A percentile compares a stretch with the other conserved stretches of the same genome.
Conservation (phyloP, 2,113 vertebrate genomes). For the Bolborhynchus lineola region DNA sequence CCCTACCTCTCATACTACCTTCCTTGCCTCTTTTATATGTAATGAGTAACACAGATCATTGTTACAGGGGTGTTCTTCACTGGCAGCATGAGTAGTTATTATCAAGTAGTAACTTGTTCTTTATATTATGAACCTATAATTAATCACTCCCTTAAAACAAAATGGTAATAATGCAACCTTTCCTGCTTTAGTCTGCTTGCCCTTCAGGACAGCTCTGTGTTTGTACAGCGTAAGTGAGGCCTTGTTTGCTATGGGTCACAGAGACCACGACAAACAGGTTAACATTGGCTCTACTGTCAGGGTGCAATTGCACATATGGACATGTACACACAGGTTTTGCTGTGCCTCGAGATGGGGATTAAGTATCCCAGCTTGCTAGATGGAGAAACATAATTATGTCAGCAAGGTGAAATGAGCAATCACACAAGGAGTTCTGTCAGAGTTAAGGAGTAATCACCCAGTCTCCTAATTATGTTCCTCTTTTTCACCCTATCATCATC, state of each 20-base stretch:
- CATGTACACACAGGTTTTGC: background rate
- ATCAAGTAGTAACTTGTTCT: background rate
- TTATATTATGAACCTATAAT: background rate
- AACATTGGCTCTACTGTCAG: background rate
- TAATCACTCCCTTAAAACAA: background rate
- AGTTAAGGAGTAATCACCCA: background rate
- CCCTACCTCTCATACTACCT: conserved; percentile 64
- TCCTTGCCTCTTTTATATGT: conserved; percentile 9
- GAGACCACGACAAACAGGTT: background rate
- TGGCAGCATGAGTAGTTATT: background rate
- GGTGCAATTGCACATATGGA: background rate
- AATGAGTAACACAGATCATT: background rate
- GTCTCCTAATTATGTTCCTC: background rate
- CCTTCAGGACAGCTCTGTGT: background rate
- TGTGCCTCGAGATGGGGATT: background rate
- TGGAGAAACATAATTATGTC: background rate
- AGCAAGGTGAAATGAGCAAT: background rate
- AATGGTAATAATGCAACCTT: background rate
- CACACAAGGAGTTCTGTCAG: background rate
- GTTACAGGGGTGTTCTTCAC: background rate
- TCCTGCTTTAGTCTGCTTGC: background rate
- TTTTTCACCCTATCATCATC: accelerated
- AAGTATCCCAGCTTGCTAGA: background rate
- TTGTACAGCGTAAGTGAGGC: background rate
- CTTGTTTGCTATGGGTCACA: background rate